Conservation (phyloP, 1,140 invertebrate species). For the Brachionus calyciflorus region DNA sequence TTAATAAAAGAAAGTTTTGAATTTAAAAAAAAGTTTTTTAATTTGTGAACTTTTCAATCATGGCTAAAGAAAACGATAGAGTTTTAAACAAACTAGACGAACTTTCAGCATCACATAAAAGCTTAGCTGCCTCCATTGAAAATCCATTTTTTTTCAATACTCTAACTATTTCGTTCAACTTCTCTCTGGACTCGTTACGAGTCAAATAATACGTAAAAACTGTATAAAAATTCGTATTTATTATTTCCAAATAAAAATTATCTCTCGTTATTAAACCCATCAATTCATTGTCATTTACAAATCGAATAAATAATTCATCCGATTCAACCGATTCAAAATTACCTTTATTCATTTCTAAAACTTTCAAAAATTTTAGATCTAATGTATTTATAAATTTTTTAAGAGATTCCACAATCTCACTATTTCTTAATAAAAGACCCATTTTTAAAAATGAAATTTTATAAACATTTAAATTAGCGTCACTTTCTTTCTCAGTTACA, state of each 20-base stretch:
- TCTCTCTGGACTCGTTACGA: background rate
- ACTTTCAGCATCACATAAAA: slow-evolving; percentile 5
- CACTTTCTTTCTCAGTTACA: background rate
- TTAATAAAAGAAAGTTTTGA: too few relatives aligned
- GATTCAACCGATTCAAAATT: background rate
- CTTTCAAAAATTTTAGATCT: background rate
- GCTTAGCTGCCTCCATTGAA: slow-evolving; percentile 16
- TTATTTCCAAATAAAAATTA: slow-evolving; percentile 10
- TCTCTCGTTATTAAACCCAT: background rate
- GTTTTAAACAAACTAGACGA: background rate
- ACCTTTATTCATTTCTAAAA: background rate
- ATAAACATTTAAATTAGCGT: background rate
- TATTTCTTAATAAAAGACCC: background rate
- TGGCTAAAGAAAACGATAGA: background rate
- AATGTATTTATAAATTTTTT: slow-evolving; percentile 4
- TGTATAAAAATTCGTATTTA: slow-evolving; percentile 10
- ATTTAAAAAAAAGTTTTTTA: too few relatives aligned
- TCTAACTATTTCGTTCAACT: slow-evolving; percentile 3
- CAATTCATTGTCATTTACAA: background rate
- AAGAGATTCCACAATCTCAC: background rate
- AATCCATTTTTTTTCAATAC: slow-evolving; percentile 22
- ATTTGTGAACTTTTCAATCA: background rate
- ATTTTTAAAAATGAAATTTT: slow-evolving; percentile 37
- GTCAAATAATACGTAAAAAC: background rate
- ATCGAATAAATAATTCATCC: background rate